Evolutionary conservation across 2,797 vertebrate species (phyloP), one percentile per base, ranked within the genome.

Genomic region (Spinibarbus caldwelli): DNA sequence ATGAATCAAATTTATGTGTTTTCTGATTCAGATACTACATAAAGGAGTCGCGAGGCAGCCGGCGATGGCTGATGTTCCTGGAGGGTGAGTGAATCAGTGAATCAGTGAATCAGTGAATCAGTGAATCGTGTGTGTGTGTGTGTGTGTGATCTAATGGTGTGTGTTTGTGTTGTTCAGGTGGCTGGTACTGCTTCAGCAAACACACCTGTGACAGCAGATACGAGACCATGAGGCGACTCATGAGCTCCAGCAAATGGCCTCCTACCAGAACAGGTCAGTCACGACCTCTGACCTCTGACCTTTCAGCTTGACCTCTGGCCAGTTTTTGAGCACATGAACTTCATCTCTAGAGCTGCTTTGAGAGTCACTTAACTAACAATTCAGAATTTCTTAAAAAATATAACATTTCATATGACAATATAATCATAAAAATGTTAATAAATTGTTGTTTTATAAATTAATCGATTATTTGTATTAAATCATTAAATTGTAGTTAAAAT

Each of bases 111-210:
- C n/a, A n/a, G n/a, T n/a, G n/a, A n/a, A n/a, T n/a, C n/a, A n/a
- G n/a, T 34, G 31, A n/a, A n/a, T n/a, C n/a, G n/a, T n/a, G n/a
- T 86, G 36, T 68, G 38, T 67, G 29, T 45, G 36, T 84, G 54
- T 26, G 57, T 59, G 64, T 67, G 31, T 5, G 64, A 2, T 67
- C 8, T 76, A 11, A 78, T 6, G 43, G 29, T 73, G 62, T 47
- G 36, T 73, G 45, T 43, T 12, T 80, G 34, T 19, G n/a, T 68
- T 62, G 17, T 75, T 80, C 91, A 99, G 98, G 97, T 67, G 97
- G 97, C 76, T 98, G 97, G 97, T 98, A 98, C 94, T 99, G 97
- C 89, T 98, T 98, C 92, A 97, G 93, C 93, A 96, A 94, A 78
- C 96, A 97, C 90, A 98, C 96, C 90, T 99, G 98, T 85, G 96